Evolutionary conservation across 2,797 vertebrate genomes (phyloP).

Genomic region (Thunnus albacares): DNA sequence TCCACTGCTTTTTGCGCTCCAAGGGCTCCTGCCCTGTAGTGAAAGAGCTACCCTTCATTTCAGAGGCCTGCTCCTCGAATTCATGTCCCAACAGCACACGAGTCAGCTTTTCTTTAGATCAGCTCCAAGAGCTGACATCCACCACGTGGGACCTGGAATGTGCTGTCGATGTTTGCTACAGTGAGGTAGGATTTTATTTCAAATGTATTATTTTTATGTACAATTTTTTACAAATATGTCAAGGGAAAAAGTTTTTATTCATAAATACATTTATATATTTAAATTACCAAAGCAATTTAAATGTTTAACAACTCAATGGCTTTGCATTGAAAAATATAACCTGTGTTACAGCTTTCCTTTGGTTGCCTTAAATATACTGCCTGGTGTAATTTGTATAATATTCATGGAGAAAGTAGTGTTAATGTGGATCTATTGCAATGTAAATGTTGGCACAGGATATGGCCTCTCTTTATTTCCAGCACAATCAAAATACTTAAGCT

Average conservation of each 20-base stretch:
- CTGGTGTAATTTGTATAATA: no score
- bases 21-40: conserved; percentile 45
- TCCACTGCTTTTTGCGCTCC: conserved; percentile 73
- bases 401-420: neutral
- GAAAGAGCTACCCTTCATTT: conserved; percentile 74
- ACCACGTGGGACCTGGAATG: conserved; percentile 85
- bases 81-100: conserved; percentile 78
- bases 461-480: neutral
- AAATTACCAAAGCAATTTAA: neutral
- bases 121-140: conserved; percentile 76
- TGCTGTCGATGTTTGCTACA: conserved; percentile 70
- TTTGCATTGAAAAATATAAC: neutral
- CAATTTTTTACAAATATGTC: neutral
- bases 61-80: conserved; percentile 69
- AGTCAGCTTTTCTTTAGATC: conserved; percentile 84
- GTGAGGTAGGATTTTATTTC: conserved; percentile 45
- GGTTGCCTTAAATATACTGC: neutral
- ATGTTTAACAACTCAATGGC: neutral
- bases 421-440: neutral
- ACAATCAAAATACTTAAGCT: neutral
- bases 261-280: neutral
- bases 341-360: neutral
- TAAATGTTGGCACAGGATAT: neutral
- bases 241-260: neutral
- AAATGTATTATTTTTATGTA: neutral